phyloP scores from a whole-genome alignment of 2,888 invertebrate species.

The Ctenicera cuprea region DNA sequence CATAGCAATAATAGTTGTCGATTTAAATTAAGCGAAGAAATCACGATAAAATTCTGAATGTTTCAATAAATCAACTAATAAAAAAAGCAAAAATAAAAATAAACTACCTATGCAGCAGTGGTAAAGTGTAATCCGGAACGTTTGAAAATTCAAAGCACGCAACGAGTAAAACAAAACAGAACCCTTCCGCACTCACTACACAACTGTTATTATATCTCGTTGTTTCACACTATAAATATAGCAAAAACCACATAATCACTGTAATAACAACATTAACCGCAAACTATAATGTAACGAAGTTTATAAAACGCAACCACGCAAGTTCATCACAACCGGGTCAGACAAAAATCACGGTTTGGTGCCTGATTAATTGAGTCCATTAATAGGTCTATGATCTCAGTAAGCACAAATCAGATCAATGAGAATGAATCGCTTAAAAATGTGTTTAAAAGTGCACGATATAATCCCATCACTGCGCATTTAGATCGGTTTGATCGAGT shows the following conservation, averaged over 20 bases:
- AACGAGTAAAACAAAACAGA: neutral
- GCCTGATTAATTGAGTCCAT: constrained; percentile 9
- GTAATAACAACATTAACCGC: neutral
- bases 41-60: neutral
- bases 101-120: constrained; percentile 2
- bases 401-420: constrained; percentile 4
- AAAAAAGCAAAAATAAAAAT: constrained; percentile 10
- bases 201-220: neutral
- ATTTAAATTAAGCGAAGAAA: neutral
- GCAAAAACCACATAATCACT: constrained; percentile 7
- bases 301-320: constrained; percentile 5
- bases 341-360: constrained; percentile 7
- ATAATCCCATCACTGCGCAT: constrained; percentile 32
- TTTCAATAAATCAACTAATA: neutral
- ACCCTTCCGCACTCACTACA: neutral
- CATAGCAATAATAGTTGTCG: too few species aligned
- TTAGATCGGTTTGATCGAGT: constrained; percentile 37
- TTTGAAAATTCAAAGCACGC: neutral
- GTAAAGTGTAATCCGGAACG: neutral
- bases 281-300: neutral
- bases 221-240: constrained; percentile 12
- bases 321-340: neutral
- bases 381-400: neutral
- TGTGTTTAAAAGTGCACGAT: constrained; percentile 15
- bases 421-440: constrained; percentile 1